A percentile compares a stretch with the other conserved stretches of the same genome.
Conservation (phyloP, 92 coral and sea anemone genomes). For the Bergia puertoricense region DNA sequence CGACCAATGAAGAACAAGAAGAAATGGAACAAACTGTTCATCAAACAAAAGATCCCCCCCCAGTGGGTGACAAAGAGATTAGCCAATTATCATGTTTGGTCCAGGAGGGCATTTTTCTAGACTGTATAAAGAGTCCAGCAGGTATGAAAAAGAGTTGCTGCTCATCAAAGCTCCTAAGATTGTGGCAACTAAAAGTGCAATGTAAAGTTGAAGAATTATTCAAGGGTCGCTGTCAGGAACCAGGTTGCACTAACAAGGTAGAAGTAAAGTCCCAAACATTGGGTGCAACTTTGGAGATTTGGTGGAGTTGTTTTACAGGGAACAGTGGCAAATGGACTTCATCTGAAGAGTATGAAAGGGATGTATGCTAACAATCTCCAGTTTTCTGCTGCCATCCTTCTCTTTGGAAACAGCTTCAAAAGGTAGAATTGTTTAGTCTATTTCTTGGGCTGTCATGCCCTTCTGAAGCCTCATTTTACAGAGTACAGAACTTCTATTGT, state of each 20-base stretch:
- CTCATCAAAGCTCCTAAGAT: neutral
- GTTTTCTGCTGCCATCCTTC: slow-evolving; percentile 20
- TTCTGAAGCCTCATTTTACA: slow-evolving; percentile 9
- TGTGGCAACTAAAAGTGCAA: neutral
- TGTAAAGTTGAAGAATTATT: neutral
- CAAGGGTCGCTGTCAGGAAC: neutral
- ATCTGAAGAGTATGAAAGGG: neutral
- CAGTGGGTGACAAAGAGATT: too few relatives aligned
- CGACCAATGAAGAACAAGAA: too few relatives aligned
- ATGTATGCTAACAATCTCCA: slow-evolving; percentile 40
- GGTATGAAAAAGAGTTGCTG: neutral
- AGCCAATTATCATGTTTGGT: too few relatives aligned
- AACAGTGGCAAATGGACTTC: neutral
- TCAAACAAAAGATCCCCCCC: too few relatives aligned
- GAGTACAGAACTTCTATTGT: slow-evolving; percentile 22
- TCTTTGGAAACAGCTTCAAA: slow-evolving; percentile 21
- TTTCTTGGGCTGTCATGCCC: slow-evolving; percentile 10
- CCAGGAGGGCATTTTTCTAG: neutral
- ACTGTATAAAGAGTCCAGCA: neutral
- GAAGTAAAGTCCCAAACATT: neutral
- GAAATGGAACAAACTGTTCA: too few relatives aligned
- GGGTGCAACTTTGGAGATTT: neutral
- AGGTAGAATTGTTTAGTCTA: neutral
- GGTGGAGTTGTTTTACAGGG: neutral
- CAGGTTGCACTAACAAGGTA: neutral